A percentile compares a stretch with the other conserved stretches of the same genome.
These are phyloP conservation scores for Saccostrea echinata DNA, from an alignment of 1,140 invertebrate species.

Conservation along the genomic window DNA sequence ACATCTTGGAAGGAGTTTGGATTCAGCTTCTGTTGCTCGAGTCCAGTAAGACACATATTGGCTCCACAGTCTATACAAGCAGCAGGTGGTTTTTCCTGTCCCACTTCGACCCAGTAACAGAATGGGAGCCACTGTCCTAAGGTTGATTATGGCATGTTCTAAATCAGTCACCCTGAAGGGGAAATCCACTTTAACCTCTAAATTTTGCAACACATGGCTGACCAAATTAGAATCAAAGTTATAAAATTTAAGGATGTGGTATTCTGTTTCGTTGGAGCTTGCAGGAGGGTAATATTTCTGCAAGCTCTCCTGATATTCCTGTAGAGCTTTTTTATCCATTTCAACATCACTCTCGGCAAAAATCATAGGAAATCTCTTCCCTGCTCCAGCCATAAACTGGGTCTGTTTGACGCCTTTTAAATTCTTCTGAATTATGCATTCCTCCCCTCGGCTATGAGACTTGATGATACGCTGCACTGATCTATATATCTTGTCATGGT, in stretches of 20 bases:
- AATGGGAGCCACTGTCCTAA: slow-evolving; percentile 68
- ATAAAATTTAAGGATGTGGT: slow-evolving; percentile 78
- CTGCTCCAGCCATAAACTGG: slow-evolving; percentile 42
- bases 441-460: slow-evolving; percentile 71
- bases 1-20: slow-evolving; percentile 64
- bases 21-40: slow-evolving; percentile 63
- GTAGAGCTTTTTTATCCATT: slow-evolving; percentile 41
- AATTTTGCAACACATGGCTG: slow-evolving; percentile 66
- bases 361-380: slow-evolving; percentile 61
- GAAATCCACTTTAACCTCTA: slow-evolving; percentile 74
- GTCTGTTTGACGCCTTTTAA: slow-evolving; percentile 65
- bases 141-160: slow-evolving; percentile 76
- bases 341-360: slow-evolving; percentile 66
- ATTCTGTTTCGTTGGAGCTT: slow-evolving; percentile 75
- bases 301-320: slow-evolving; percentile 51
- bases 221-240: slow-evolving; percentile 74
- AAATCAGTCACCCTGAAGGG: slow-evolving; percentile 76
- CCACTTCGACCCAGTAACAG: slow-evolving; percentile 75
- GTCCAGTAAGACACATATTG: slow-evolving; percentile 73
- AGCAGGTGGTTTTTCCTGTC: slow-evolving; percentile 77
- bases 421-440: slow-evolving; percentile 72
- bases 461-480: slow-evolving; percentile 68
- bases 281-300: slow-evolving; percentile 71
- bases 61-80: slow-evolving; percentile 75
- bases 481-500: slow-evolving; percentile 65